Evolutionary conservation across 2,888 invertebrate species (phyloP).

Genomic region (Malacosoma neustria): DNA sequence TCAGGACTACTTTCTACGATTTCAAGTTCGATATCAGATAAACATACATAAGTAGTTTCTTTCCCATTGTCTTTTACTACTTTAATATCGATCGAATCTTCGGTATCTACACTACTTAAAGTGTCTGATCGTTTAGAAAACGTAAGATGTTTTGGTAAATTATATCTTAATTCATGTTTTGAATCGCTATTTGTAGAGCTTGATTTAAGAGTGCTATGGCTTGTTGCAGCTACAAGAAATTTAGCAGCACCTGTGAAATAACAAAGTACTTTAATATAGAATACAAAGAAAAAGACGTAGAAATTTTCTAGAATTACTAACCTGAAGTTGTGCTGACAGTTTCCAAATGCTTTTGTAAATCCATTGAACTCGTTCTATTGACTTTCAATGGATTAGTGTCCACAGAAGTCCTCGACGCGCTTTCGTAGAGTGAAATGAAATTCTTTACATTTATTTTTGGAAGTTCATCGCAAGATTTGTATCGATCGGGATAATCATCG

Average conservation of each 20-base stretch:
- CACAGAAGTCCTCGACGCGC: constrained; percentile 39
- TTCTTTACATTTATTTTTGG: constrained; percentile 60
- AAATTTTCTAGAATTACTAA: too few species aligned
- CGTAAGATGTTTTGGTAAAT: constrained; percentile 20
- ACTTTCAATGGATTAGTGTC: constrained; percentile 24
- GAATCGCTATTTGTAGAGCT: constrained; percentile 4
- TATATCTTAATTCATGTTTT: constrained; percentile 6
- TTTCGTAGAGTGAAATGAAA: constrained; percentile 60
- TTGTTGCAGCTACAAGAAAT: constrained; percentile 13
- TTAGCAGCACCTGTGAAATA: constrained; percentile 33
- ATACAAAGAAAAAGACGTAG: background rate
- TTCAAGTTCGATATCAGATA: constrained; percentile 63
- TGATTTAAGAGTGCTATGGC: constrained; percentile 5
- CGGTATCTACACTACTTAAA: constrained; percentile 25
- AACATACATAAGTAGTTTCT: constrained; percentile 42
- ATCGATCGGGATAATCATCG: constrained; percentile 46
- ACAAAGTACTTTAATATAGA: constrained; percentile 1
- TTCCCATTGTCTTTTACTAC: constrained; percentile 26
- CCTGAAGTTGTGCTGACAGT: constrained; percentile 45
- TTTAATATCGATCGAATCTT: constrained; percentile 32
- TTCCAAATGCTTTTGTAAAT: constrained; percentile 27
- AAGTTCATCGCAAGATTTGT: constrained; percentile 60
- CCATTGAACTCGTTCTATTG: constrained; percentile 26
- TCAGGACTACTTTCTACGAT: constrained; percentile 47
- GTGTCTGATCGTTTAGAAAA: constrained; percentile 24